Conservation (phyloP, 1,140 invertebrate species). For the Euura lappo region DNA sequence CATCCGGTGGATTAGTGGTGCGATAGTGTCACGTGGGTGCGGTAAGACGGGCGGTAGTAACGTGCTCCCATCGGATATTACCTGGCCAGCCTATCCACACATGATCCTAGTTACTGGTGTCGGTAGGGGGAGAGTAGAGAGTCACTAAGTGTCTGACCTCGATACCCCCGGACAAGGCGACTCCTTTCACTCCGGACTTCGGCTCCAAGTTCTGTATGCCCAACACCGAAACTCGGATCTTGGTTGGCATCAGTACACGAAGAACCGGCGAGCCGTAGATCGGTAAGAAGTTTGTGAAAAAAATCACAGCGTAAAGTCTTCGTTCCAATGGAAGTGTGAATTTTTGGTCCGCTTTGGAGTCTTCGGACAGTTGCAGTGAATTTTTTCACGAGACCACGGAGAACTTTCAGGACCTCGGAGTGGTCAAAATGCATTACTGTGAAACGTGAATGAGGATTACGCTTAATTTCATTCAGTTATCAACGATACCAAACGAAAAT, state of each 20-base stretch:
- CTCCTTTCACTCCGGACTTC: slow-evolving; percentile 58
- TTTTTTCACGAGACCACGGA: no score
- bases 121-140: slow-evolving; percentile 17
- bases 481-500: no score
- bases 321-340: no score
- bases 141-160: slow-evolving; percentile 50
- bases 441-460: neutral
- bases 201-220: slow-evolving; percentile 45
- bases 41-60: neutral
- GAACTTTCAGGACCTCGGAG: neutral
- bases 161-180: slow-evolving; percentile 41
- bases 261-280: slow-evolving; percentile 8
- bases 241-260: slow-evolving; percentile 13
- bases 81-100: no score
- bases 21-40: neutral
- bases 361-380: neutral
- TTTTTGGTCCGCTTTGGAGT: neutral
- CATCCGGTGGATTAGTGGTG: slow-evolving; percentile 13
- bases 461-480: no score
- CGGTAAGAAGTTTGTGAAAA: neutral
- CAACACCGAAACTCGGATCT: slow-evolving; percentile 13
- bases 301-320: neutral
- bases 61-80: neutral
- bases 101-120: no score
- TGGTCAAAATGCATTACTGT: neutral